Conservation (phyloP, 2,888 invertebrate genomes). For the Philaethria dido region DNA sequence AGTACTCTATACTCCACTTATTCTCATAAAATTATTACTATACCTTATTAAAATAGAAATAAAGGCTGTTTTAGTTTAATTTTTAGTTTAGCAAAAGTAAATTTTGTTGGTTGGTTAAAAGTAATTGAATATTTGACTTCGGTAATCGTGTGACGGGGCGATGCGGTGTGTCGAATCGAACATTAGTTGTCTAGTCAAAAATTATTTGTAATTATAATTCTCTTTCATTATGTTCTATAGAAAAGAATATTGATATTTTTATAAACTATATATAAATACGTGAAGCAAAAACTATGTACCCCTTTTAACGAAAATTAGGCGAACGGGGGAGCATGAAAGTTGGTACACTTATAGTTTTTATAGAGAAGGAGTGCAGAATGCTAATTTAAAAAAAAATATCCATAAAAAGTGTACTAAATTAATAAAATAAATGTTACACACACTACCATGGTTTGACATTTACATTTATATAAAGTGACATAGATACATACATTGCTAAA, state of each 20-base stretch:
- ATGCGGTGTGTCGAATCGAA: slow-evolving; percentile 47
- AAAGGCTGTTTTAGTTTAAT: slow-evolving; percentile 18
- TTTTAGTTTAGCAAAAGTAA: slow-evolving; percentile 10
- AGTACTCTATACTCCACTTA: slow-evolving; percentile 59
- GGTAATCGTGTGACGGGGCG: slow-evolving; percentile 78
- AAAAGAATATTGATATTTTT: background rate
- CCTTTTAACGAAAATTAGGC: too few relatives aligned
- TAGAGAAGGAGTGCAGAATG: too few relatives aligned
- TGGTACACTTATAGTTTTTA: too few relatives aligned
- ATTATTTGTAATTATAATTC: slow-evolving; percentile 12
- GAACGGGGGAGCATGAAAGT: too few relatives aligned
- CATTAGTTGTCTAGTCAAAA: slow-evolving; percentile 26
- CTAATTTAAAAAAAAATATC: too few relatives aligned
- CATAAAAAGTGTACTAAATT: too few relatives aligned
- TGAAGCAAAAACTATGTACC: too few relatives aligned
- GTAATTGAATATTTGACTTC: slow-evolving; percentile 82
- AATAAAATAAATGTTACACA: too few relatives aligned
- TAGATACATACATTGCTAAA: too few relatives aligned
- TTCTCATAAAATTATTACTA: slow-evolving; percentile 28
- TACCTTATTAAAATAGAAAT: slow-evolving; percentile 2
- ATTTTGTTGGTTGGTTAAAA: slow-evolving; percentile 47
- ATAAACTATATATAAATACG: too few relatives aligned
- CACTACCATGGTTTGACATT: too few relatives aligned
- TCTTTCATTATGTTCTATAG: background rate
- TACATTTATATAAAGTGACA: too few relatives aligned